phyloP scores from a whole-genome alignment of 2,113 vertebrate genomes.

The Chloroceryle aenea region DNA sequence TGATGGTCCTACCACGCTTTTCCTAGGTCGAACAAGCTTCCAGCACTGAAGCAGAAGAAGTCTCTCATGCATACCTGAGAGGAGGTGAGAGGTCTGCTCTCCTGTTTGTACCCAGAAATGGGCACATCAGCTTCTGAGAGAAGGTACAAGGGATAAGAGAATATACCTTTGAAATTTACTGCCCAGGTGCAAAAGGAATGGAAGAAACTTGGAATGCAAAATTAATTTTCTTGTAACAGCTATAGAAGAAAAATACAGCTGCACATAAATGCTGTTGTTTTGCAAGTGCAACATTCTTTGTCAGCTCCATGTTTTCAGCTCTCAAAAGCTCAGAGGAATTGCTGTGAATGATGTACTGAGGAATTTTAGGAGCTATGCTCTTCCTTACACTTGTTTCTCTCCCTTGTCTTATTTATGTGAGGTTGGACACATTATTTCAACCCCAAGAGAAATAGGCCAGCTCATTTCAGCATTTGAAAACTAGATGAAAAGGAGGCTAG shows the following conservation, averaged over 20 bases:
- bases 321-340: not conserved
- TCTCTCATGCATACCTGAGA: not conserved
- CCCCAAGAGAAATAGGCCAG: not conserved
- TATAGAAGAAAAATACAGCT: not conserved
- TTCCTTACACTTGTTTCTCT: not conserved
- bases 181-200: not conserved
- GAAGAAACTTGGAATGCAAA: not conserved
- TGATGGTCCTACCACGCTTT: not conserved
- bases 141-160: not conserved
- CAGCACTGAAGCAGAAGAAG: not conserved
- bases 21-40: not conserved
- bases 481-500: not conserved
- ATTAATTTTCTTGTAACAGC: not conserved
- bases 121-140: not conserved
- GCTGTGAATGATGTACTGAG: not conserved
- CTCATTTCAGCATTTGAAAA: slow-evolving; percentile 10
- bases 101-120: not conserved
- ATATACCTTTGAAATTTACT: not conserved
- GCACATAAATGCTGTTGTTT: not conserved
- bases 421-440: not conserved
- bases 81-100: not conserved
- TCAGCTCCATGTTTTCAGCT: not conserved
- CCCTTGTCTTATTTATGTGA: not conserved
- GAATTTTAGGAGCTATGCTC: not conserved
- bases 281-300: not conserved